Evolutionary conservation across 1,140 invertebrate species (phyloP).

Genomic region (Lepidurus arcticus): DNA sequence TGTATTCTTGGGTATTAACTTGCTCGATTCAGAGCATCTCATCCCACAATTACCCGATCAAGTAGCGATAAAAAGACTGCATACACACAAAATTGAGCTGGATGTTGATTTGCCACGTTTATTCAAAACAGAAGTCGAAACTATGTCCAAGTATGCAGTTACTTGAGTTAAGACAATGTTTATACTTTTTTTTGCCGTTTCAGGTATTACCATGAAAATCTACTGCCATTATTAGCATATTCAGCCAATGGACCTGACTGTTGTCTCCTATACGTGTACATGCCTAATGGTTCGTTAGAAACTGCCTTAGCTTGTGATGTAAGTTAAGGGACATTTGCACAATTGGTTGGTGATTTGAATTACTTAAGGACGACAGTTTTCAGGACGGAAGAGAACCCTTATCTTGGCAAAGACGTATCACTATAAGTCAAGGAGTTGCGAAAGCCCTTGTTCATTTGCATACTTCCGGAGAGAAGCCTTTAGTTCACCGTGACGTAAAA

Average conservation of each 20-base stretch:
- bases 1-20: slow-evolving; percentile 54
- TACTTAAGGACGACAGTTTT: slow-evolving; percentile 27
- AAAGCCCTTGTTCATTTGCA: slow-evolving; percentile 58
- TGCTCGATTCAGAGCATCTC: neutral
- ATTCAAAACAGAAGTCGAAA: slow-evolving; percentile 59
- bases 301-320: slow-evolving; percentile 52
- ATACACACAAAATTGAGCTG: slow-evolving; percentile 44
- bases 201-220: slow-evolving; percentile 59
- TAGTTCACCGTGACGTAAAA: slow-evolving; percentile 70
- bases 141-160: slow-evolving; percentile 41
- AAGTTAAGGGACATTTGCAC: slow-evolving; percentile 30
- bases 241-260: slow-evolving; percentile 54
- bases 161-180: slow-evolving; percentile 34
- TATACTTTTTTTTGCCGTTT: slow-evolving; percentile 43
- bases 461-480: slow-evolving; percentile 48
- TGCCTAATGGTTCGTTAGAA: slow-evolving; percentile 61
- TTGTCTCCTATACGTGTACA: slow-evolving; percentile 63
- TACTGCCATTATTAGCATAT: slow-evolving; percentile 60
- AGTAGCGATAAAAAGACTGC: slow-evolving; percentile 59
- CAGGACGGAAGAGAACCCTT: slow-evolving; percentile 38
- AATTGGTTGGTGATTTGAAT: slow-evolving; percentile 22
- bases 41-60: slow-evolving; percentile 39
- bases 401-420: slow-evolving; percentile 50
- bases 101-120: slow-evolving; percentile 45
- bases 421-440: slow-evolving; percentile 56